Conservation (phyloP, 2,888 invertebrate genomes). For the Thereva unica region DNA sequence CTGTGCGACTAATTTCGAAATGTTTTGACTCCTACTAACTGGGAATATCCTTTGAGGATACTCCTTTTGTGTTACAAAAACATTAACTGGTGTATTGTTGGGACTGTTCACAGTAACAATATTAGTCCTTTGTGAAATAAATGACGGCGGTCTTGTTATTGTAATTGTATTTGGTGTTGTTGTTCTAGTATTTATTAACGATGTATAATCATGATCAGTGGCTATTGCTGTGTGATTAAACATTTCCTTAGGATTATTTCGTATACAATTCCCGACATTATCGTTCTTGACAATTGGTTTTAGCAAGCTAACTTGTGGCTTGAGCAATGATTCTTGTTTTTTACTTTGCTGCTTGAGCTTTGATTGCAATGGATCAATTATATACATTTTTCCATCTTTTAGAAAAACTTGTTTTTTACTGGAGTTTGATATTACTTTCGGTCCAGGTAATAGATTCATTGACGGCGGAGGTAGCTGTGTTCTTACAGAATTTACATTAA, state of each 20-base stretch:
- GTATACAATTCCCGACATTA: constrained; percentile 36
- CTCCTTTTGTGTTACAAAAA: constrained; percentile 23
- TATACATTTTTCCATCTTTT: constrained; percentile 55
- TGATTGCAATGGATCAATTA: constrained; percentile 54
- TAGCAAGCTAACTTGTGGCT: constrained; percentile 54
- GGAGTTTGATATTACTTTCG: background rate
- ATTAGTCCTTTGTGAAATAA: constrained; percentile 21
- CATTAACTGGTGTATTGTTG: constrained; percentile 32
- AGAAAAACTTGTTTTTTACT: constrained; percentile 47
- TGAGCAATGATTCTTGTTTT: constrained; percentile 54
- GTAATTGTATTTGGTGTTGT: constrained; percentile 30
- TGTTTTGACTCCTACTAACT: background rate
- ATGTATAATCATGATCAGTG: constrained; percentile 52
- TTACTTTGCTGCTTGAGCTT: constrained; percentile 51
- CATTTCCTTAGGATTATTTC: constrained; percentile 36
- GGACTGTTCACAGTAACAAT: constrained; percentile 31
- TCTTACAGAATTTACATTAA: no score
- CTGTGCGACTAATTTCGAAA: constrained; percentile 8
- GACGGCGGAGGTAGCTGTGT: background rate
- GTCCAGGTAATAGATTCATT: background rate
- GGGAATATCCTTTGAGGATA: background rate
- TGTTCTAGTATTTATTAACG: constrained; percentile 19
- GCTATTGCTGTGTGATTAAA: constrained; percentile 38
- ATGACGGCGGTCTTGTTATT: constrained; percentile 23
- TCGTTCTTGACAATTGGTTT: constrained; percentile 46